A percentile compares a stretch with the other conserved stretches of the same genome.
Conservation (phyloP, 2,888 invertebrate genomes). For the Pogonocherus hispidulus region DNA sequence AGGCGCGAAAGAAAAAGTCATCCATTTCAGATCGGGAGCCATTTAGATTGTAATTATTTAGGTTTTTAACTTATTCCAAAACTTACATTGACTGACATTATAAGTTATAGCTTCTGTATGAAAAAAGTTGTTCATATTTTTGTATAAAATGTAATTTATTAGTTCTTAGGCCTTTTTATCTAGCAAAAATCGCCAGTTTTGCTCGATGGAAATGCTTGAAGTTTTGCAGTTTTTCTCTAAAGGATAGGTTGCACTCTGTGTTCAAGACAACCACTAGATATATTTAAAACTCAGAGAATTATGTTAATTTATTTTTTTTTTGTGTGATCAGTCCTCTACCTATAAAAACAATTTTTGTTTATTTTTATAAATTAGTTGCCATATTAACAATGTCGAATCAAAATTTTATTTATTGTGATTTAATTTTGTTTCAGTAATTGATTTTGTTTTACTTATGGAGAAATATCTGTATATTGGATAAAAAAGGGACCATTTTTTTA, state of each 20-base stretch:
- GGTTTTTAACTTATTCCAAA: conserved; percentile 61
- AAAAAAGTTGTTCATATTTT: conserved; percentile 66
- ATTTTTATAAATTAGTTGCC: conserved; percentile 59
- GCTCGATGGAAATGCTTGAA: conserved; percentile 45
- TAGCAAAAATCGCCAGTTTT: conserved; percentile 61
- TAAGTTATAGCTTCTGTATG: conserved; percentile 58
- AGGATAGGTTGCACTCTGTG: conserved; percentile 19
- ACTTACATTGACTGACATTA: conserved; percentile 65
- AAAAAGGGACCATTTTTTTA: conserved; percentile 65
- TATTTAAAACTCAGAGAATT: conserved; percentile 12
- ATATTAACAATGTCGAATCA: conserved; percentile 55
- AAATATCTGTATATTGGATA: conserved; percentile 59
- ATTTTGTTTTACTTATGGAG: conserved; percentile 53
- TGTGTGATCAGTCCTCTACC: conserved; percentile 26
- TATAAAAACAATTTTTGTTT: conserved; percentile 37
- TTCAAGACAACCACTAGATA: conserved; percentile 9
- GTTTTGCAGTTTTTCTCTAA: conserved; percentile 38
- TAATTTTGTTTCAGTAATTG: conserved; percentile 46
- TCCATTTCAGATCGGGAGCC: conserved; percentile 74
- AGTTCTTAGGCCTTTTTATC: conserved; percentile 43
- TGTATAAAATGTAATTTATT: conserved; percentile 61
- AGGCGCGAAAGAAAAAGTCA: conserved; percentile 58
- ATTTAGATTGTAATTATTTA: conserved; percentile 76
- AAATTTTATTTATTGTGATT: conserved; percentile 53
- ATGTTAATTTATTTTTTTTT: conserved; percentile 45